These are phyloP conservation scores for Vombatus ursinus DNA, from an alignment of 2,113 vertebrate species.

Conservation along the genomic window DNA sequence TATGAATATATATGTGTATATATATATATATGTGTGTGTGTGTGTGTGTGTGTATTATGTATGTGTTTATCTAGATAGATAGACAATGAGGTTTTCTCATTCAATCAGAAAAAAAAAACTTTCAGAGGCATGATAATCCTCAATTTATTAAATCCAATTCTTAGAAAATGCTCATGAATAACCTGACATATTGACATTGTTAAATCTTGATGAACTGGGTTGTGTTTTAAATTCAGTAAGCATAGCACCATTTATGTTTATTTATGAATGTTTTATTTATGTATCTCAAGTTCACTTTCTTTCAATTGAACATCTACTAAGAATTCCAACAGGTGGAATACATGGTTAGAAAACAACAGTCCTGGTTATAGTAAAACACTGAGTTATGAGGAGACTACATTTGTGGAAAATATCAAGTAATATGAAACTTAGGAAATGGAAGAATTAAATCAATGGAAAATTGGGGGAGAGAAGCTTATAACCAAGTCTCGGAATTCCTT, in stretches of 20 bases:
- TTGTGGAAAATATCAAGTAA: not conserved
- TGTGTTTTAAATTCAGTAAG: not conserved
- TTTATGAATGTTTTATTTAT: not conserved
- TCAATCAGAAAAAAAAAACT: conserved; percentile 17
- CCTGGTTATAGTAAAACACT: not conserved
- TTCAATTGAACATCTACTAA: not conserved
- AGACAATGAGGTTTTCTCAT: not conserved
- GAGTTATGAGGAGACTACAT: not conserved
- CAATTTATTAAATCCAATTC: not conserved
- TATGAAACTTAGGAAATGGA: not conserved
- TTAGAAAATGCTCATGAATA: conserved; percentile 15
- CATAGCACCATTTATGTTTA: not conserved
- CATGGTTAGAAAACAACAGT: not conserved
- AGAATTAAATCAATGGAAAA: not conserved
- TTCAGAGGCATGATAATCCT: not conserved
- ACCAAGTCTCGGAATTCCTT: not conserved
- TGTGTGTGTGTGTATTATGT: not conserved
- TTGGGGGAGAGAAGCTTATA: not conserved
- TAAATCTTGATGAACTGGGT: not conserved
- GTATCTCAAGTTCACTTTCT: conserved; percentile 6
- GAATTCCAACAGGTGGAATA: not conserved
- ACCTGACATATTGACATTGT: not conserved
- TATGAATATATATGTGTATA: not conserved
- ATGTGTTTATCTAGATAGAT: not conserved
- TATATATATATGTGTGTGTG: not conserved